phyloP scores from a whole-genome alignment of 2,888 invertebrate genomes.

The Bembecia ichneumoniformis region DNA sequence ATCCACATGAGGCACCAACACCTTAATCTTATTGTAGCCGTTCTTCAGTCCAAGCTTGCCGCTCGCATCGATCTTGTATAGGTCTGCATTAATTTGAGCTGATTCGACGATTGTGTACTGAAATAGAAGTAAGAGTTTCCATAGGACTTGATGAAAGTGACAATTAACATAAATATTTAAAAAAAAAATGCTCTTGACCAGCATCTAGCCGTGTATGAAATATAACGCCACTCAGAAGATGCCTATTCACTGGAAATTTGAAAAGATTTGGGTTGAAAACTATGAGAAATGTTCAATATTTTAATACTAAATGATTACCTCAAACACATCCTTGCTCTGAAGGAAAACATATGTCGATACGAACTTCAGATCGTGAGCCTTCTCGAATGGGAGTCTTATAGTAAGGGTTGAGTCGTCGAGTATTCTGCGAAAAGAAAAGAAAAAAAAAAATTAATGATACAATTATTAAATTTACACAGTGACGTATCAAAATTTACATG shows the following conservation, averaged over 20 bases:
- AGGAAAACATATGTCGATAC: conserved; percentile 39
- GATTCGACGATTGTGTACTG: conserved; percentile 46
- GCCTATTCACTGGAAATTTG: too few species aligned
- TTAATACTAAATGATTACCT: conserved; percentile 27
- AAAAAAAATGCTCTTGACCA: too few species aligned
- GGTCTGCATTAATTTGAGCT: conserved; percentile 68
- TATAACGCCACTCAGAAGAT: too few species aligned
- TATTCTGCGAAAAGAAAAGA: conserved; percentile 26
- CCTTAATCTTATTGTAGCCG: conserved; percentile 47
- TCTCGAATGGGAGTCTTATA: conserved; percentile 70
- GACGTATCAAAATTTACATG: too few species aligned
- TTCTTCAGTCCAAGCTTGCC: conserved; percentile 38
- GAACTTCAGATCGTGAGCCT: conserved; percentile 70
- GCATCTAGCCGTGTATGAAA: too few species aligned
- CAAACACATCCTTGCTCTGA: conserved; percentile 42
- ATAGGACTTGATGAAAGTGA: too few species aligned
- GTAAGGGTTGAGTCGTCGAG: conserved; percentile 58
- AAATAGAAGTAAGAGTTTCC: not conserved
- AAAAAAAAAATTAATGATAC: not conserved
- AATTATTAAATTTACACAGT: too few species aligned
- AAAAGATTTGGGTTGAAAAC: too few species aligned
- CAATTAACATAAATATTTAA: too few species aligned
- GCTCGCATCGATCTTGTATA: conserved; percentile 54
- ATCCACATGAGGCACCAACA: conserved; percentile 58
- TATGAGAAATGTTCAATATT: too few species aligned